These are phyloP conservation scores for Gadopsis bispinosus DNA, from an alignment of 2,797 vertebrate species.

Conservation along the genomic window DNA sequence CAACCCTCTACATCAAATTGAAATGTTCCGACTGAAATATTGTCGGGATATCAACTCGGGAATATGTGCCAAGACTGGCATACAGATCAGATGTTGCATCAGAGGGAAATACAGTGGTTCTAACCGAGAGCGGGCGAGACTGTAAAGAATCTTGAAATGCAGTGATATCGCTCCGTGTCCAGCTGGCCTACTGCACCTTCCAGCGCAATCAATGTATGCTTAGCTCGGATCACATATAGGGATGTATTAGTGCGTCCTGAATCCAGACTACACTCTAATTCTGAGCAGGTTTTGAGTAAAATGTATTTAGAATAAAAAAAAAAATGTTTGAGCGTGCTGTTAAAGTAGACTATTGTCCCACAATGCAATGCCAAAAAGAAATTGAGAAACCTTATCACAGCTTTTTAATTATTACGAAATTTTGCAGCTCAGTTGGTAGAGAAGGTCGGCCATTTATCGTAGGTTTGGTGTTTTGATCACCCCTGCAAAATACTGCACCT, in stretches of 20 bases:
- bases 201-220: slow-evolving; percentile 47
- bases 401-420: slow-evolving; percentile 5
- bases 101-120: slow-evolving; percentile 58
- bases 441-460: slow-evolving; percentile 36
- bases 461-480: slow-evolving; percentile 10
- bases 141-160: slow-evolving; percentile 59
- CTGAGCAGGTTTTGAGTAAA: background rate
- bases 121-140: slow-evolving; percentile 35
- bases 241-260: background rate
- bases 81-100: slow-evolving; percentile 76
- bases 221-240: slow-evolving; percentile 27
- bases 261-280: slow-evolving; percentile 4
- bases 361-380: background rate
- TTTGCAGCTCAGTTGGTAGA: slow-evolving; percentile 19
- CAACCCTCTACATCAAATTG: slow-evolving; percentile 80
- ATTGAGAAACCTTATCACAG: slow-evolving; percentile 2
- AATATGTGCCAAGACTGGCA: slow-evolving; percentile 67
- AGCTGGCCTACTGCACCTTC: slow-evolving; percentile 26
- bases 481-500: slow-evolving; percentile 24
- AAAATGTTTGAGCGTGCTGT: slow-evolving; percentile 2
- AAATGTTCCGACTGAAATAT: slow-evolving; percentile 82
- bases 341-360: background rate
- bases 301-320: slow-evolving; percentile 9
- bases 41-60: slow-evolving; percentile 72
- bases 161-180: slow-evolving; percentile 36